These are phyloP conservation scores for Myrmecophaga tridactyla DNA, from an alignment of 2,113 vertebrate genomes.

Conservation along the genomic window DNA sequence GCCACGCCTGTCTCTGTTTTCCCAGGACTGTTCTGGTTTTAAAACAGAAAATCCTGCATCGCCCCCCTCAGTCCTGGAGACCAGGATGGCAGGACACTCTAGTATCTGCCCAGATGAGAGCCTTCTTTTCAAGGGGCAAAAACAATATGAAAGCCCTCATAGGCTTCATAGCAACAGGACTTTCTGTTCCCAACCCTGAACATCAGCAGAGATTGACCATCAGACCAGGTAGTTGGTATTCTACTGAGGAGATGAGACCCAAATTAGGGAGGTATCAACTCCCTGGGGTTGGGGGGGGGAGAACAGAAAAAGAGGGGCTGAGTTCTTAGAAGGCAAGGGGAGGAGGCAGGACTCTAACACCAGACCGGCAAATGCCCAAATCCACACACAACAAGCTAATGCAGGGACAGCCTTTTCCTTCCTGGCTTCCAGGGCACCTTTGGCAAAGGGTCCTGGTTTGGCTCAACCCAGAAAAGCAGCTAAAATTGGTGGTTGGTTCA, in stretches of 20 bases:
- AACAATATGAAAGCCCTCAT: background rate
- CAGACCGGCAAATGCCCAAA: background rate
- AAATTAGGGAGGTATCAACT: background rate
- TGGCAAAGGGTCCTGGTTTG: background rate
- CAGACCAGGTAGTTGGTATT: background rate
- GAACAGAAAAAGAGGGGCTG: background rate
- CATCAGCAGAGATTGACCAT: accelerated
- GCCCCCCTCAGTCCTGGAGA: no score
- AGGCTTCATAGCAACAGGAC: background rate
- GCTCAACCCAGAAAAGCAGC: background rate
- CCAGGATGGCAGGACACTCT: background rate
- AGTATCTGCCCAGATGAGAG: background rate
- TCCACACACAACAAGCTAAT: background rate
- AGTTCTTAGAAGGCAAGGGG: accelerated
- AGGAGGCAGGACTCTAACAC: background rate
- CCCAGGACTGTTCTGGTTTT: background rate
- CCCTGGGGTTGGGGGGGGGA: no score
- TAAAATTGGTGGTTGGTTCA: background rate
- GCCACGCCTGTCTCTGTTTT: background rate
- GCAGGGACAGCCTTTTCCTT: accelerated
- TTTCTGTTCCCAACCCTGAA: background rate
- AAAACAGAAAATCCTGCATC: background rate
- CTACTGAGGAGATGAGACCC: background rate
- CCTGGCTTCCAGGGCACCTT: accelerated
- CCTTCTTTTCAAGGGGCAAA: background rate